A percentile compares a stretch with the other conserved stretches of the same genome.
phyloP scores from a whole-genome alignment of 2,113 vertebrate species.

The Myrmecophaga tridactyla region DNA sequence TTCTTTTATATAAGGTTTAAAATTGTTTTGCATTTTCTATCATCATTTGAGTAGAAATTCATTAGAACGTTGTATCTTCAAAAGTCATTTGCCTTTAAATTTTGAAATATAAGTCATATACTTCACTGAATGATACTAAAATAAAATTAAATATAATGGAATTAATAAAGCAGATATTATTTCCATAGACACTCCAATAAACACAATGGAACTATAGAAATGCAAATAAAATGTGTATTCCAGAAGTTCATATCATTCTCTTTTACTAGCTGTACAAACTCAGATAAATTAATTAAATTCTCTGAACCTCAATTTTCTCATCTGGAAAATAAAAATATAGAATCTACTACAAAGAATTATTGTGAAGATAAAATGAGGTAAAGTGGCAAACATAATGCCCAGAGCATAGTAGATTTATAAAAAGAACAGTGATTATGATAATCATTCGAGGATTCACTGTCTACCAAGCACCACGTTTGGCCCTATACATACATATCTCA shows the following conservation, averaged over 20 bases:
- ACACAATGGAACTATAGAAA: background rate
- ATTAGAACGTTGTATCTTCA: background rate
- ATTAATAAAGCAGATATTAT: slow-evolving; percentile 1
- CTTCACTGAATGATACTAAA: background rate
- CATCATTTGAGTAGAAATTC: background rate
- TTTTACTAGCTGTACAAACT: background rate
- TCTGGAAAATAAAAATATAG: background rate
- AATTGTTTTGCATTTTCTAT: background rate
- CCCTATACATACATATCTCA: background rate
- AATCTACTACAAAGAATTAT: background rate
- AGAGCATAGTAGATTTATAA: background rate
- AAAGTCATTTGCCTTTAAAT: slow-evolving; percentile 19
- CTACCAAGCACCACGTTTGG: background rate
- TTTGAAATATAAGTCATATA: background rate
- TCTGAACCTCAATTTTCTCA: slow-evolving; percentile 25
- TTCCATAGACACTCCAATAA: background rate
- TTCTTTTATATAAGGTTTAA: background rate
- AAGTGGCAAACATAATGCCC: background rate
- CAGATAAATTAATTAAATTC: background rate
- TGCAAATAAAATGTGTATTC: background rate
- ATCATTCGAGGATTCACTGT: background rate
- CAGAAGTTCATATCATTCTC: background rate
- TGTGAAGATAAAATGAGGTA: background rate
- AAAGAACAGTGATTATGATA: background rate
- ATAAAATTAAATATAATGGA: slow-evolving; percentile 20